Percentiles rank a stretch among this genome's conserved stretches.
Evolutionary conservation across 2,888 invertebrate species (phyloP).

Genomic region (Gastracanthus pulcherrimus): DNA sequence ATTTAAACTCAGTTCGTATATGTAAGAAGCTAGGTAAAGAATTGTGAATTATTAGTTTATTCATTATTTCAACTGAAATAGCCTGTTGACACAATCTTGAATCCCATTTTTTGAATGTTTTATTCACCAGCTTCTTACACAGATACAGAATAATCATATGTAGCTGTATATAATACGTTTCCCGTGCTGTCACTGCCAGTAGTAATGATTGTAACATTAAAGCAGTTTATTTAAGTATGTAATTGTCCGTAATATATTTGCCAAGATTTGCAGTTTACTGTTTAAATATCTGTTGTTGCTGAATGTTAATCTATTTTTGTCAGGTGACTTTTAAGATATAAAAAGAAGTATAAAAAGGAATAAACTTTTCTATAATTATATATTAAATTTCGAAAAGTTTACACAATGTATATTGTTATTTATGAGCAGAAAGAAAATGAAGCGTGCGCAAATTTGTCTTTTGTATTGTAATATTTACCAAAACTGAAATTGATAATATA

Average conservation of each 20-base stretch:
- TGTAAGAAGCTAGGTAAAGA: too few species aligned
- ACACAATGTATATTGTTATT: background rate
- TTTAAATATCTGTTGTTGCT: slow-evolving; percentile 4
- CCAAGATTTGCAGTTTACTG: slow-evolving; percentile 8
- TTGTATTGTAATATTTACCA: slow-evolving; percentile 19
- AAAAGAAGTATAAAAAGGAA: background rate
- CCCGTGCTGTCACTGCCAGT: background rate
- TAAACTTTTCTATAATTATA: background rate
- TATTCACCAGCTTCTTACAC: background rate
- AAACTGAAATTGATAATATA: slow-evolving; percentile 21
- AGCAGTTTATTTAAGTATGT: background rate
- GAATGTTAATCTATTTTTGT: background rate
- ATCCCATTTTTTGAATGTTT: too few species aligned
- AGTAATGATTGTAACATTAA: background rate
- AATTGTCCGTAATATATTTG: slow-evolving; percentile 17
- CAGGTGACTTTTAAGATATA: background rate
- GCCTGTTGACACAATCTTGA: too few species aligned
- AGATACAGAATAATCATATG: background rate
- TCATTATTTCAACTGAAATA: too few species aligned
- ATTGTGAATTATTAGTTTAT: too few species aligned
- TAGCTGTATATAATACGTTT: background rate
- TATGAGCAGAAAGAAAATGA: slow-evolving; percentile 13
- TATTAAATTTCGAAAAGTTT: slow-evolving; percentile 4
- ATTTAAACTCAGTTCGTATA: too few species aligned
- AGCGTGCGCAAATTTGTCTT: slow-evolving; percentile 7